A percentile compares a stretch with the other conserved stretches of the same genome.
Conservation (phyloP, 2,113 vertebrate species). For the Origma solitaria region DNA sequence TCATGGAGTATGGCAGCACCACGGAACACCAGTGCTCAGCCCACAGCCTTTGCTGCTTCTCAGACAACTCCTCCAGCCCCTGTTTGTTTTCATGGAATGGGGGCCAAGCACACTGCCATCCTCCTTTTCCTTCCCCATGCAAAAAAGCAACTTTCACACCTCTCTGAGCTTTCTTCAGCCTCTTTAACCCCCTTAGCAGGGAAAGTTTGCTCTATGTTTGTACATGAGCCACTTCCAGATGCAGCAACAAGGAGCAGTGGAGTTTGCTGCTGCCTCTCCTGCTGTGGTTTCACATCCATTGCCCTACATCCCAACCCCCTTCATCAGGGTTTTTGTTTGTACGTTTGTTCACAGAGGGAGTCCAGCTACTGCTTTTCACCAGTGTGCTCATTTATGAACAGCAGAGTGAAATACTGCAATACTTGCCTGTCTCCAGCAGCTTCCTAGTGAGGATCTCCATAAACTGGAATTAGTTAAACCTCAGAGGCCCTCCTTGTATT, state of each 20-base stretch:
- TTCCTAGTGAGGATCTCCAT: background rate
- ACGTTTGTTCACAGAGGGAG: background rate
- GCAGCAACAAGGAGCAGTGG: background rate
- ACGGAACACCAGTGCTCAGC: no score
- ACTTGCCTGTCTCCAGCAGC: background rate
- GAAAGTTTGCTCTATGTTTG: accelerated
- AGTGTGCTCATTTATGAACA: background rate
- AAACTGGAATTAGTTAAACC: background rate
- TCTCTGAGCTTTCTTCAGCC: background rate
- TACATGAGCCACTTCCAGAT: background rate
- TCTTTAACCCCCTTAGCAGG: background rate
- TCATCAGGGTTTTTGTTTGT: accelerated
- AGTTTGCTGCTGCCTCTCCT: background rate
- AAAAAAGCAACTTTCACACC: background rate
- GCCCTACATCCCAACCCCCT: background rate
- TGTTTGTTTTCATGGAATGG: background rate
- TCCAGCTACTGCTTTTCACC: background rate
- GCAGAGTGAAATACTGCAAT: background rate
- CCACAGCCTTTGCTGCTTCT: background rate
- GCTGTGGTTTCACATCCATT: background rate
- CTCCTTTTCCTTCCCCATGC: background rate
- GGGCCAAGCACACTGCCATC: background rate
- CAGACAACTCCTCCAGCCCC: background rate
- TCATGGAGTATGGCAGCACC: no score
- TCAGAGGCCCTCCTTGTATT: background rate